A percentile compares a stretch with the other conserved stretches of the same genome.
phyloP scores from a whole-genome alignment of 1,140 invertebrate species.

The Cydia pomonella region DNA sequence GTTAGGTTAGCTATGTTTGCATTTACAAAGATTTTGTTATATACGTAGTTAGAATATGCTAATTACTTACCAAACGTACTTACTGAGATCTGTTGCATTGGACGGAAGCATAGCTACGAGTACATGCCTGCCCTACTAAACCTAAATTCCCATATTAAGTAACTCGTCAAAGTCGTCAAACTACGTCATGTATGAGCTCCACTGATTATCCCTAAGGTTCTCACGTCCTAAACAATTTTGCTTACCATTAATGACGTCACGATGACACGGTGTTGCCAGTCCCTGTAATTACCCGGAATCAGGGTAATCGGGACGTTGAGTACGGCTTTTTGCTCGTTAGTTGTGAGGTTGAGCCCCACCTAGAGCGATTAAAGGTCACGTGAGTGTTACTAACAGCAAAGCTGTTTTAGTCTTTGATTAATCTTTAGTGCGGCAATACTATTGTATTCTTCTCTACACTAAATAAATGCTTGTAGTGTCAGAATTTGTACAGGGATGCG shows the following conservation, averaged over 20 bases:
- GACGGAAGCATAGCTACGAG: too few relatives aligned
- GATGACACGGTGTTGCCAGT: slow-evolving; percentile 71
- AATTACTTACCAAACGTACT: too few relatives aligned
- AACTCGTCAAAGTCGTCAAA: neutral
- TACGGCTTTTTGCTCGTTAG: slow-evolving; percentile 77
- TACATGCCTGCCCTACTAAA: too few relatives aligned
- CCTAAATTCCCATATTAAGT: too few relatives aligned
- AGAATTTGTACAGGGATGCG: too few relatives aligned
- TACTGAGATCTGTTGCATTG: too few relatives aligned
- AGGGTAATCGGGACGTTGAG: slow-evolving; percentile 67
- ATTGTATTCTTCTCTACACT: neutral
- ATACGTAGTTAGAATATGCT: too few relatives aligned
- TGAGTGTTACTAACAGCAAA: too few relatives aligned
- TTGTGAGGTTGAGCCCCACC: slow-evolving; percentile 36
- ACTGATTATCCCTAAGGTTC: neutral
- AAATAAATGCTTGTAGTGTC: too few relatives aligned
- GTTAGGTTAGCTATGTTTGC: neutral
- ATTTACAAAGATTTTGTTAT: too few relatives aligned
- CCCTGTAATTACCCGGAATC: slow-evolving; percentile 72
- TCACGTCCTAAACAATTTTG: slow-evolving; percentile 58
- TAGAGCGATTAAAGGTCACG: slow-evolving; percentile 40
- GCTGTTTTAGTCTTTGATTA: neutral
- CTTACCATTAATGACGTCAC: slow-evolving; percentile 73
- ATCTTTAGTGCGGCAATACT: neutral
- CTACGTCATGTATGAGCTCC: neutral